Evolutionary conservation across 2,797 vertebrate genomes (phyloP), one percentile per base, ranked within the genome.

Genomic region (Sardinella longiceps): DNA sequence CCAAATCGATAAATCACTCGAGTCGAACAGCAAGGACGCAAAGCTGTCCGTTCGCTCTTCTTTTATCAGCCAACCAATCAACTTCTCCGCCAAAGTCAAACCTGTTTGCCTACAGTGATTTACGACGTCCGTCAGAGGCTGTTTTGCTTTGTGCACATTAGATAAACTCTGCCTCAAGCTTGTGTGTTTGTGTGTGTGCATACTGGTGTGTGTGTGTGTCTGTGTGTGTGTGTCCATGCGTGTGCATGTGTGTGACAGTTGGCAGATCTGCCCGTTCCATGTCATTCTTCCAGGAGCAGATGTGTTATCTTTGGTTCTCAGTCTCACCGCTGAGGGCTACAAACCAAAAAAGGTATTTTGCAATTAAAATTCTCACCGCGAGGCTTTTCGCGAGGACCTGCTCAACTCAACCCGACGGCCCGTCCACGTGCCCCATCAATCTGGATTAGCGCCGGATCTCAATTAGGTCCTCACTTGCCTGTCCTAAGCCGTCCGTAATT

Each of bases 391-490:
- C 3, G 70, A 18, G 33, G 15, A 74, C 66, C 66, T 20, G 66
- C 14, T 37, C 5, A 18, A 23, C 37, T 43, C 18, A 23, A 18
- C 1, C 1, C 18, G 18, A 1, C 37, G 18, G 4, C 37, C 1
- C 30, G 9, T 74, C 33, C 66, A 74, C 70, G 70, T 43, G 70
- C 5, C 70, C 70, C 70, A 39, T 77, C 70, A 77, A 77, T 77
- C 70, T 77, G 70, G 70, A 77, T 77, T 77, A 77, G 70, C 20
- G 37, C 4, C 70, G 70, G 70, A 77, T 77, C 70, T 77, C 70
- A 77, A 77, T 77, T 77, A 77, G 70, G 33, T 77, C 70, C 20
- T 77, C 70, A 77, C 70, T 77, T 77, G 70, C 70, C 70, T 77
- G 37, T 77, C 70, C 12, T 77, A 77, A 77, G 70, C 70, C 70